These are phyloP conservation scores for Ceratina japonica DNA, from an alignment of 1,140 invertebrate species.

Conservation along the genomic window DNA sequence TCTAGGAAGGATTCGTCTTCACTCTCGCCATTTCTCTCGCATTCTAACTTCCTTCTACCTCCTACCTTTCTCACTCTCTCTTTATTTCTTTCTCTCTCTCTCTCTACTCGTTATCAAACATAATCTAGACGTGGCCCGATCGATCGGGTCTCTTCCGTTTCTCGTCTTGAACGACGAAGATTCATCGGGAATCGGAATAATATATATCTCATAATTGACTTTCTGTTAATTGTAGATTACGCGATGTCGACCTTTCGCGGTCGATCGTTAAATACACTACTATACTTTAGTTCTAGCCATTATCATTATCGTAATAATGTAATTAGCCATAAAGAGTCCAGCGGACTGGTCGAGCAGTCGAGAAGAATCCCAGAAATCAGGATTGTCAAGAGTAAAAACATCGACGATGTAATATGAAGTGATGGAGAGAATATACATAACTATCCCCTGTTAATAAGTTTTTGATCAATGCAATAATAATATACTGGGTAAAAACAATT, in stretches of 20 bases:
- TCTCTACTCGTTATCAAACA: conserved; percentile 19
- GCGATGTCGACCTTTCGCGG: conserved; percentile 34
- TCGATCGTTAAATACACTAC: conserved; percentile 54
- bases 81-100: conserved; percentile 25
- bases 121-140: conserved; percentile 31
- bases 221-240: conserved; percentile 67
- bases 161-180: conserved; percentile 4
- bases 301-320: conserved; percentile 33
- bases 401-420: too few relatives aligned
- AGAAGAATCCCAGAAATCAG: background rate
- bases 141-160: conserved; percentile 1
- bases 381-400: too few relatives aligned
- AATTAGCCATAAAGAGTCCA: conserved; percentile 34
- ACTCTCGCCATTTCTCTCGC: conserved; percentile 5
- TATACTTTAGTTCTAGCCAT: conserved; percentile 33
- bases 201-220: conserved; percentile 69
- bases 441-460: too few relatives aligned
- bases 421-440: too few relatives aligned
- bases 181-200: conserved; percentile 51
- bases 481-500: too few relatives aligned
- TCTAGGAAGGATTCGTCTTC: conserved; percentile 38
- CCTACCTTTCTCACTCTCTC: background rate
- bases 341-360: conserved; percentile 10
- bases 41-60: background rate
- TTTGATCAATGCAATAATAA: too few relatives aligned